Conservation (phyloP, 2,888 invertebrate genomes). For the Spilosoma lubricipeda region DNA sequence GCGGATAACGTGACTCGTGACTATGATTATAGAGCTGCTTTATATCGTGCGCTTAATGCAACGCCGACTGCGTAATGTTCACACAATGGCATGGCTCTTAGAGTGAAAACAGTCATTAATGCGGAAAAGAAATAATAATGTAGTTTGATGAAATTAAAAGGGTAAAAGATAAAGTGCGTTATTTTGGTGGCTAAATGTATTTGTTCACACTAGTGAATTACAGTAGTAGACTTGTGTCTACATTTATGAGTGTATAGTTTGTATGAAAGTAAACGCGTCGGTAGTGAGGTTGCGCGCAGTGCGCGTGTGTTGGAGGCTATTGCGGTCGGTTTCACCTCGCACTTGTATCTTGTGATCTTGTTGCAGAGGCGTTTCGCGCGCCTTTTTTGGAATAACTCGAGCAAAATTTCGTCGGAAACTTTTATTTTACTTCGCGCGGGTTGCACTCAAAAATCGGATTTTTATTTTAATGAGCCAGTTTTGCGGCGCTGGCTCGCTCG, state of each 20-base stretch:
- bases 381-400: slow-evolving; percentile 86
- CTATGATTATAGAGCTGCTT: slow-evolving; percentile 75
- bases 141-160: slow-evolving; percentile 46
- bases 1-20: slow-evolving; percentile 73
- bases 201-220: slow-evolving; percentile 16
- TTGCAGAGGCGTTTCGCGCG: slow-evolving; percentile 77
- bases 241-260: slow-evolving; percentile 37
- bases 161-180: slow-evolving; percentile 45
- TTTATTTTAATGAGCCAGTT: slow-evolving; percentile 86
- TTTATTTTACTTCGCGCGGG: slow-evolving; percentile 81
- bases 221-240: slow-evolving; percentile 9
- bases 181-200: slow-evolving; percentile 16
- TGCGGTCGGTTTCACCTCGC: slow-evolving; percentile 82
- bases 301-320: slow-evolving; percentile 66
- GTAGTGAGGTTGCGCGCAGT: slow-evolving; percentile 48
- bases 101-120: slow-evolving; percentile 69
- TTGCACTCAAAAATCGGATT: slow-evolving; percentile 83
- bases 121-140: slow-evolving; percentile 66
- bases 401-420: slow-evolving; percentile 83
- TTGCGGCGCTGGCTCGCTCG: slow-evolving; percentile 77
- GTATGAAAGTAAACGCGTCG: slow-evolving; percentile 64
- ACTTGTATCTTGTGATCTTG: slow-evolving; percentile 78
- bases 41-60: slow-evolving; percentile 76
- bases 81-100: slow-evolving; percentile 69
- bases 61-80: slow-evolving; percentile 70